These are phyloP conservation scores for Rafetus swinhoei DNA, from an alignment of 2,113 vertebrate species.

Conservation along the genomic window DNA sequence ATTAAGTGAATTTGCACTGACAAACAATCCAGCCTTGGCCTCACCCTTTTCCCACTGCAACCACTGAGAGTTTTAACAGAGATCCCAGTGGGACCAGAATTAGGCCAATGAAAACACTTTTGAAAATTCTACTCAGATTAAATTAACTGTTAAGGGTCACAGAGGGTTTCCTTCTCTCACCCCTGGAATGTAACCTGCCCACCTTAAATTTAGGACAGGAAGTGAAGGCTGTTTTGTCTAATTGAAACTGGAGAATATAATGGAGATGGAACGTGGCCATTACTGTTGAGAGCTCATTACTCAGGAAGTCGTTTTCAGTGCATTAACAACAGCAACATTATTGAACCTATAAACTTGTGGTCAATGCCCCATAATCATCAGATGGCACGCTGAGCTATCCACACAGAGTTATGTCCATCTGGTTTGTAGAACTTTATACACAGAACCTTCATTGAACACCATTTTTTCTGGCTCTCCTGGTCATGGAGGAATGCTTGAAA, in stretches of 20 bases:
- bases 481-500: not conserved
- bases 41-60: not conserved
- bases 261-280: not conserved
- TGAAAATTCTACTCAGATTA: not conserved
- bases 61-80: not conserved
- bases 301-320: not conserved
- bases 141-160: not conserved
- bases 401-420: not conserved
- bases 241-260: not conserved
- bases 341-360: not conserved
- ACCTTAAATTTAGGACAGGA: not conserved
- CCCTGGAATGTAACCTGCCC: not conserved
- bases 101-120: not conserved
- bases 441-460: not conserved
- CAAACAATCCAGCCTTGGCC: not conserved
- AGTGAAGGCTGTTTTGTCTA: not conserved
- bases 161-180: not conserved
- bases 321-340: not conserved
- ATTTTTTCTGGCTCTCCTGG: not conserved
- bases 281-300: not conserved
- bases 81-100: not conserved
- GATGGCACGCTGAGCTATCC: not conserved
- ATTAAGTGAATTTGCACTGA: not conserved
- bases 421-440: not conserved
- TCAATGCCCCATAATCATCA: not conserved